Percentiles rank a stretch among this genome's conserved stretches.
Conservation (phyloP, 2,888 invertebrate species). For the Eristalinus sepulchralis region DNA sequence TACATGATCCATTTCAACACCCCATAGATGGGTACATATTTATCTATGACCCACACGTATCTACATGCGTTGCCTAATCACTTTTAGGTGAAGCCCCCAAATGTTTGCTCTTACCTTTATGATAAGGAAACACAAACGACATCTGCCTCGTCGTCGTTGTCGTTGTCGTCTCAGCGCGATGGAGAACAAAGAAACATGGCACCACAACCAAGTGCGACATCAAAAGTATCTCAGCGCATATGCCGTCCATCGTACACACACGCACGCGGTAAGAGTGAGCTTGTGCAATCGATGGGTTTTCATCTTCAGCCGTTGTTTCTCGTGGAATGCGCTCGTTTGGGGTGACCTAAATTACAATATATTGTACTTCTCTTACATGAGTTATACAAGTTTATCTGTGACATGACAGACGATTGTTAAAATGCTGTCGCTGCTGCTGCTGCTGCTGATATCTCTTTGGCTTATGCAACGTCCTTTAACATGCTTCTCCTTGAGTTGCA, state of each 20-base stretch:
- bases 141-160: not conserved
- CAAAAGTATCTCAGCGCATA: not conserved
- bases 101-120: constrained; percentile 4
- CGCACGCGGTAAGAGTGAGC: not conserved
- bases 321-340: constrained; percentile 18
- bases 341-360: constrained; percentile 22
- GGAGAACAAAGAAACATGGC: not conserved
- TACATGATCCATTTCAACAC: not conserved
- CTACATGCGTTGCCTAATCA: not conserved
- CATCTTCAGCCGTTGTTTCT: constrained; percentile 1
- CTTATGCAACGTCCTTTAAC: constrained; percentile 7
- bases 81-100: not conserved
- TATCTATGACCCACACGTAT: not conserved
- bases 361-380: not conserved
- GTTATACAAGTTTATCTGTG: constrained; percentile 45
- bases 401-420: constrained; percentile 20
- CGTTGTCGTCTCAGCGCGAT: not conserved
- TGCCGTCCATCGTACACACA: not conserved
- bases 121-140: constrained; percentile 2
- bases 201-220: not conserved
- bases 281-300: constrained; percentile 27
- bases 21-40: not conserved
- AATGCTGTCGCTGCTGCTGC: not conserved
- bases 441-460: not conserved
- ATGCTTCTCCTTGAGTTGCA: not conserved